Percentiles rank a stretch among this genome's conserved stretches.
Conservation (phyloP, 2,888 invertebrate species). For the Ypsolopha scabrella region DNA sequence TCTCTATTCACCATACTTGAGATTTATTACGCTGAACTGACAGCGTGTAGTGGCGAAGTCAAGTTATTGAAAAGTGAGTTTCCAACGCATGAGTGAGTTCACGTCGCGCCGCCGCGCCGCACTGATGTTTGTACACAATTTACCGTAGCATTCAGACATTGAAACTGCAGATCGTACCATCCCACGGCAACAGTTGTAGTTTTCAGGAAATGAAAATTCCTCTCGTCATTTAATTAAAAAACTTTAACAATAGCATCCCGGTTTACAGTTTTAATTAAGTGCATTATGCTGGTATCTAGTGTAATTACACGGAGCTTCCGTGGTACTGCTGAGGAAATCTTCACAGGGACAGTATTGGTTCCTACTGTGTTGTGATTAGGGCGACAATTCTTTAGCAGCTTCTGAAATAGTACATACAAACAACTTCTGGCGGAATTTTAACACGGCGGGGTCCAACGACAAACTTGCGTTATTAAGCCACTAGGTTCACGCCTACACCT, state of each 20-base stretch:
- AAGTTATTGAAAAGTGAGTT: too few relatives aligned
- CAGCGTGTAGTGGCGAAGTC: too few relatives aligned
- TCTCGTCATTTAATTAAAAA: constrained; percentile 23
- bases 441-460: constrained; percentile 29
- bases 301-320: constrained; percentile 43
- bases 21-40: too few relatives aligned
- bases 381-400: too few relatives aligned
- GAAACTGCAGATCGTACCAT: too few relatives aligned
- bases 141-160: not conserved
- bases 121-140: too few relatives aligned
- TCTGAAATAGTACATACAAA: too few relatives aligned
- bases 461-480: constrained; percentile 55
- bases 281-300: constrained; percentile 45
- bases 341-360: not conserved
- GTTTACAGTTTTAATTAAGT: constrained; percentile 26
- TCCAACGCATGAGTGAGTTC: too few relatives aligned
- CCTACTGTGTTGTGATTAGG: too few relatives aligned
- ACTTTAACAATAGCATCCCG: constrained; percentile 21
- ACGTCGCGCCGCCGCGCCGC: too few relatives aligned
- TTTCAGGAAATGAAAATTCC: constrained; percentile 11
- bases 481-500: constrained; percentile 37
- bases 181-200: not conserved
- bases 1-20: too few relatives aligned
- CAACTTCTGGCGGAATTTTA: constrained; percentile 37
- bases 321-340: not conserved